Evolutionary conservation across 35 echinoderm and acorn worm species (phyloP).

Genomic region (Diadema setosum): DNA sequence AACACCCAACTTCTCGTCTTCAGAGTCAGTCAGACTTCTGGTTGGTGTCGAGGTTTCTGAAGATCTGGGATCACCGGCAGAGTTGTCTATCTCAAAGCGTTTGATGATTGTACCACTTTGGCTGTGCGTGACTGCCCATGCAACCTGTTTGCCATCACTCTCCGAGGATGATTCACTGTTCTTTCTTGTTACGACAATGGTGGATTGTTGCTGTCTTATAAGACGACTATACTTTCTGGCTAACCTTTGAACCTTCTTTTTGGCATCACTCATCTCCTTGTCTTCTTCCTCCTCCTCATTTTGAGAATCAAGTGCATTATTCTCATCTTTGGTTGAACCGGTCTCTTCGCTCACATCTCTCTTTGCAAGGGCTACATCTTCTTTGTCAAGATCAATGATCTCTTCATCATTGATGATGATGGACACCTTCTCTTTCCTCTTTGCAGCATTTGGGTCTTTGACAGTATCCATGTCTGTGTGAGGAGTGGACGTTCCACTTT

Average conservation of each 20-base stretch:
- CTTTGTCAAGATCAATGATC: background rate
- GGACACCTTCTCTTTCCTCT: background rate
- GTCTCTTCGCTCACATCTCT: background rate
- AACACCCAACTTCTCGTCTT: conserved; percentile 11
- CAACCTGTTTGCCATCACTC: conserved; percentile 4
- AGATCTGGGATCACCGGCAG: background rate
- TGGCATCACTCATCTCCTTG: background rate
- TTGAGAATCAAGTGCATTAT: background rate
- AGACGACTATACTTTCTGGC: conserved; percentile 74
- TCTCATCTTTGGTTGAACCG: background rate
- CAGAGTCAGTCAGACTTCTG: conserved; percentile 6
- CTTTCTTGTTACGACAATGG: background rate
- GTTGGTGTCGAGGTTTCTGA: background rate
- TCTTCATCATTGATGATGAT: background rate
- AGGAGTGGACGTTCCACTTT: background rate
- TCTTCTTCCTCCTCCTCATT: background rate
- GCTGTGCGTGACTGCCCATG: background rate
- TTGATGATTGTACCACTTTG: background rate
- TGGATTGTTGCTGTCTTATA: conserved; percentile 54
- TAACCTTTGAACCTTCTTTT: conserved; percentile 28
- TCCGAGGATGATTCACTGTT: background rate
- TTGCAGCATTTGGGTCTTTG: background rate
- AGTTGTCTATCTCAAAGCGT: background rate
- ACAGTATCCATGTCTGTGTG: background rate
- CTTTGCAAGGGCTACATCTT: conserved; percentile 18